Base-by-base conservation (phyloP, 2,888 invertebrate species). In the Yponomeuta sedellus region DNA sequence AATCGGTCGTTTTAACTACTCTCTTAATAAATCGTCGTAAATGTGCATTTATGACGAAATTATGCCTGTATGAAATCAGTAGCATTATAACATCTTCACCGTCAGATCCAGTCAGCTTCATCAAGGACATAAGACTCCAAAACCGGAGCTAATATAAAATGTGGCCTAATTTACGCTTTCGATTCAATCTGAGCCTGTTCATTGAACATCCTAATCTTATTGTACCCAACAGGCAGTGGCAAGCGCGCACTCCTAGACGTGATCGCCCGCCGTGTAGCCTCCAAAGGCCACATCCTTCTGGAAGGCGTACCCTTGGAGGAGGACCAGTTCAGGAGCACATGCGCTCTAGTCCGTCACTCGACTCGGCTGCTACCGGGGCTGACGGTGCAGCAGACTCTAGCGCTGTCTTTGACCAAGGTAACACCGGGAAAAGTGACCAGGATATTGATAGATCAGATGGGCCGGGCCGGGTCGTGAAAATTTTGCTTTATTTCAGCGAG, bases 241-340 rank as follows among this genome's bases (percentile, higher is more conserved):
- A 99, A 99, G 81, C 94, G 97, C 44, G 98, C 98, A 0, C 93
- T 99, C 3, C 90, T 99, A 10, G 98, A 99, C 82, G 98, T 98
- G 10, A 97, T 99, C 67, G 95, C 96, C 0, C 92, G 96, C 20
- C 92, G 97, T 44, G 95, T 96, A 12, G 94, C 96, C 1, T 96
- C 96, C 0, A 93, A 97, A 67, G 99, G 98, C 0, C 96, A 97
- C 78, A 96, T 99, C 28, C 92, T 97, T 0, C 92, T 99, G 0
- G 98, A 98, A 81, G 97, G 97, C 0, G 95, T 96, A 5, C 95
- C 97, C 0, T 89, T 98, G 72, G 96, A 96, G 22, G 92, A 94
- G 65, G 94, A 95, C 6, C 90, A 97, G 69, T 98, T 98, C 79
- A 96, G 96, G 79, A 95, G 95, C 77, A 95, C 96, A 59, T 97